Percentiles rank a stretch among this genome's conserved stretches.
These are phyloP conservation scores for Lamproptera curius DNA, from an alignment of 2,888 invertebrate species.

Conservation along the genomic window DNA sequence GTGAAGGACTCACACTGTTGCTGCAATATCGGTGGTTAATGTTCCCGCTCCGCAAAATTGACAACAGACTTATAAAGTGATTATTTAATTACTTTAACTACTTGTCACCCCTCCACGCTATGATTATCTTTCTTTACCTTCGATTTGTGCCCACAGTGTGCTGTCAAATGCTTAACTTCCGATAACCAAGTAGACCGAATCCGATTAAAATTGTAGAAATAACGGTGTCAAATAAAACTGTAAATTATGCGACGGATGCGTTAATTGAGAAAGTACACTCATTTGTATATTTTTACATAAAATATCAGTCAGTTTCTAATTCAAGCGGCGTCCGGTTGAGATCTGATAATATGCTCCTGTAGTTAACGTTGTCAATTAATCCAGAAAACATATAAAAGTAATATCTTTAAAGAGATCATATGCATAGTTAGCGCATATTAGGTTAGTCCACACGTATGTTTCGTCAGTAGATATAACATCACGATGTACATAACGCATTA, in stretches of 20 bases:
- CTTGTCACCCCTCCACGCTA: no score
- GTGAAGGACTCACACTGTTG: constrained; percentile 59
- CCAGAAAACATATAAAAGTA: neutral
- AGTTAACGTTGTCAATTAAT: neutral
- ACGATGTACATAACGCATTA: constrained; percentile 16
- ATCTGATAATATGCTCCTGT: constrained; percentile 5
- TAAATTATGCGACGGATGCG: constrained; percentile 70
- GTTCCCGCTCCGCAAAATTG: constrained; percentile 21
- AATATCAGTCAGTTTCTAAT: constrained; percentile 5
- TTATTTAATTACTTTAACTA: no score
- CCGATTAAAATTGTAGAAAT: constrained; percentile 20
- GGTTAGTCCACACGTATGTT: neutral
- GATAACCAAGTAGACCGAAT: constrained; percentile 29
- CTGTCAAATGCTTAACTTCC: constrained; percentile 49
- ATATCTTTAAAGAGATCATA: neutral
- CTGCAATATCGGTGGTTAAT: constrained; percentile 37
- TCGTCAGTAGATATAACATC: neutral
- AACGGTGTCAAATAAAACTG: constrained; percentile 24
- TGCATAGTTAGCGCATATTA: neutral
- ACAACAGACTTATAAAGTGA: no score
- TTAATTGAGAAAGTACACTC: constrained; percentile 33
- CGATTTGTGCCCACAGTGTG: constrained; percentile 50
- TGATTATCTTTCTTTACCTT: constrained; percentile 7
- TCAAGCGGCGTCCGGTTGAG: constrained; percentile 70
- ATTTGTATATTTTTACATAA: neutral